Conservation (phyloP, 2,113 vertebrate genomes). For the Cyrtonyx montezumae region DNA sequence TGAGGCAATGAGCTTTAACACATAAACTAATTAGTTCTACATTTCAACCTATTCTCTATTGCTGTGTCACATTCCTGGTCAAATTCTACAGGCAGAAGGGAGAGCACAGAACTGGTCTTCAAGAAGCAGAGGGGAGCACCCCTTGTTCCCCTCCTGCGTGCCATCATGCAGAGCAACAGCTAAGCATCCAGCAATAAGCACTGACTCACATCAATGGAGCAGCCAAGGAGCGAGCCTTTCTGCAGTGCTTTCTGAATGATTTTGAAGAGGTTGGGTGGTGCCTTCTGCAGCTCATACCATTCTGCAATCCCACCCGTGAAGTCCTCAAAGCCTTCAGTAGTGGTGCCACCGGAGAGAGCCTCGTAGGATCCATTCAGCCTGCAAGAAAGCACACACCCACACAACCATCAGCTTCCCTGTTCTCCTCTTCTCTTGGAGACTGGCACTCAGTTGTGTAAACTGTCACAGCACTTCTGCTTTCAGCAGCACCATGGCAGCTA, state of each 20-base stretch:
- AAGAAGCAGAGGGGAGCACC: not conserved
- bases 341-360: constrained; percentile 89
- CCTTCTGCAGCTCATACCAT: constrained; percentile 84
- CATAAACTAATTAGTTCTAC: not conserved
- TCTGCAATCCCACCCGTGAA: constrained; percentile 95
- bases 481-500: not conserved
- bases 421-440: not conserved
- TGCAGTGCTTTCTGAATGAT: constrained; percentile 91
- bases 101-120: not conserved
- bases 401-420: not conserved
- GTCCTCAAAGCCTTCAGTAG: constrained; percentile 95
- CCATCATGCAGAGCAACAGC: not conserved
- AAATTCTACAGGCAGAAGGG: not conserved
- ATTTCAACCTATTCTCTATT: not conserved
- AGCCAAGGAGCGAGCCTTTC: constrained; percentile 90
- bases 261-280: constrained; percentile 87
- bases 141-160: not conserved
- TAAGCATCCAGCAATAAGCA: not conserved
- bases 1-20: not conserved
- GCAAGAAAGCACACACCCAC: not conserved
- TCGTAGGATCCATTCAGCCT: constrained; percentile 93
- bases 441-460: not conserved
- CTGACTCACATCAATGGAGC: constrained; percentile 91
- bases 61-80: not conserved
- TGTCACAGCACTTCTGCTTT: not conserved